Evolutionary conservation across 1,140 invertebrate genomes (phyloP), one percentile per base, ranked within the genome.

Genomic region (Mizuhopecten yessoensis): DNA sequence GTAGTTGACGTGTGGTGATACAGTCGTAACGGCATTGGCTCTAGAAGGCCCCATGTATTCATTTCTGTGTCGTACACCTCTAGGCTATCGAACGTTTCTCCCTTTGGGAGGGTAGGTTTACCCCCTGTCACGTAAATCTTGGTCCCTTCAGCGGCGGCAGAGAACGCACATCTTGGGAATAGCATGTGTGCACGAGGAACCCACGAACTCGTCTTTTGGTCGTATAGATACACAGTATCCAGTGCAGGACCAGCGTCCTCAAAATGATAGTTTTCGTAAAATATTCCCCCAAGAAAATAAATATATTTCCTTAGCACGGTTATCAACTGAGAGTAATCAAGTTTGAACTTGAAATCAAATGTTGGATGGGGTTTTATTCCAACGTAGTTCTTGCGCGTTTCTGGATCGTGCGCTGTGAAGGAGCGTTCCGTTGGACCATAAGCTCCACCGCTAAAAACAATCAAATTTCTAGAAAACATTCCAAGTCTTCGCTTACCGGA

Each of bases 221-320:
- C 90, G 88, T 95, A 96, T 23, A 88, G 87, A n/a, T 92, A 92
- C 2, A 95, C 93, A 15, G 93, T 90, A 23, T 88, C 87, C 57
- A 93, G 86, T 0, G 95, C 95, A 17, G 87, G 7, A 0, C 93
- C 94, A 33, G 90, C 45, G 15, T 94, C 94, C 29, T 93, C 91
- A 87, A 95, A 94, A 88, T 95, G 93, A 57, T 95, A 93, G 86
- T 94, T 92, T n/a, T 95, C 94, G 88, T 94, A 95, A 86, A 94
- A 95, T 75, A 95, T 95, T 1, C 95, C 95, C 57, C 95, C 95
- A 39, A 95, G 34, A 33, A 95, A 94, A 89, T 91, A 95, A 10
- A 95, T 92, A 0, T 93, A 86, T 45, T 92, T 94, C 29, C 94
- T 88, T 11, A 92, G 57, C 13, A 91, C 92, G 0, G 93, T 93